Evolutionary conservation across 30 jellyfish, hydroid and myxozoan species (phyloP).

Genomic region (Aurelia sp.): DNA sequence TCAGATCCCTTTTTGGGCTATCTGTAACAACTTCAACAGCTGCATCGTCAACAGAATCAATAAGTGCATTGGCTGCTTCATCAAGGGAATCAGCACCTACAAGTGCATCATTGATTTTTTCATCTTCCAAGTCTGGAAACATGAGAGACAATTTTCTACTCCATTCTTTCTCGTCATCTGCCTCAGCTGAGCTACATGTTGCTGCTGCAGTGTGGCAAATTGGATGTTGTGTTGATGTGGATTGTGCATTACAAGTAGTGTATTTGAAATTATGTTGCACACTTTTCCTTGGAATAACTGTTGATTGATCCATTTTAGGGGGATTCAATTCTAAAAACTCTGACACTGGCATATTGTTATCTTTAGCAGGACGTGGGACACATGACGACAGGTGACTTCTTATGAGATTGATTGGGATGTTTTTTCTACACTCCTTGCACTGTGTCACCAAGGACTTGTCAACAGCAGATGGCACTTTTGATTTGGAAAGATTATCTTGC

Average conservation of each 20-base stretch:
- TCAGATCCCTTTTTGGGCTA: too few species aligned
- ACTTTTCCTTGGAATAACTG: too few species aligned
- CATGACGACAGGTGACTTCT: not conserved
- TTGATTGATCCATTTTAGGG: too few species aligned
- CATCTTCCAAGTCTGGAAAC: not conserved
- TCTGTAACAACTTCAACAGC: not conserved
- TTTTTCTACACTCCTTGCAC: not conserved
- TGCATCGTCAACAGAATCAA: not conserved
- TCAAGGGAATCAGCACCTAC: not conserved
- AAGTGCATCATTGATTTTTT: not conserved
- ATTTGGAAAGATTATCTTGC: not conserved
- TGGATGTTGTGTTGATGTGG: too few species aligned
- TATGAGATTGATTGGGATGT: not conserved
- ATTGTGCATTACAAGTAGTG: too few species aligned
- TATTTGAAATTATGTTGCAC: too few species aligned
- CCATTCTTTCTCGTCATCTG: not conserved
- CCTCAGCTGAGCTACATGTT: not conserved
- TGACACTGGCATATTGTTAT: not conserved
- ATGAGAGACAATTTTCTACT: not conserved
- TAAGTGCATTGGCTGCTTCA: not conserved
- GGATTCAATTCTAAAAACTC: not conserved
- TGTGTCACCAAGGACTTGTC: not conserved
- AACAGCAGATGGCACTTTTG: not conserved
- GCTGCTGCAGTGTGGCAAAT: not conserved
- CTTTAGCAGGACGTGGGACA: not conserved